Evolutionary conservation across 1,140 invertebrate species (phyloP), one percentile per base, ranked within the genome.

Genomic region (Chelonus insularis): DNA sequence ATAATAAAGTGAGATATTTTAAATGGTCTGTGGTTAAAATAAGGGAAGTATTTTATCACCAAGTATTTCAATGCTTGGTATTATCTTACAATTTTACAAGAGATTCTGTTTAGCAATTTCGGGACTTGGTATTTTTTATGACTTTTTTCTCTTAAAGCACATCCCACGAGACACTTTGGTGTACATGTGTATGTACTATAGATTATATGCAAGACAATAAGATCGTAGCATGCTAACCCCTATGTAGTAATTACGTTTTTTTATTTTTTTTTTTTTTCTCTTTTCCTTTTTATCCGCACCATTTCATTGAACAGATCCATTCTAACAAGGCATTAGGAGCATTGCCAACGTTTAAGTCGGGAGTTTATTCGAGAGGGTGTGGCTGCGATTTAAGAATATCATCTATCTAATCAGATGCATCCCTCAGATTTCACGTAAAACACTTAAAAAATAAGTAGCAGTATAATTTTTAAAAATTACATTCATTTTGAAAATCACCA

Each of bases 231-330:
- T 72, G 62, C 72, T 73, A 77, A 77, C 76, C 75, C 76, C 75
- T 74, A 68, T 76, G 69, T 73, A 72, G 74, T 78, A 78, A 78
- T 78, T 78, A 78, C 76, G 75, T 71, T 76, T 77, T 78, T 77
- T 72, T 75, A 77, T 78, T 78, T 77, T 29, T 29, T 29, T 29
- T 29, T 29, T 29, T 3, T 29, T 29, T 29, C 25, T 7, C 7
- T 29, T 29, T 29, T 3, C 25, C 25, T 29, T 29, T 29, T 76
- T 69, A 74, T 76, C 73, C 70, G 72, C 75, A 73, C 74, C 74
- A 77, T 78, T 78, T 77, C 76, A 78, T 75, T 71, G 47, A 34
- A 23, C 39, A 20, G 32, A 7, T 34, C 23, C 67, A 69, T 75
- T 75, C 69, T 75, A 76, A 76, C 72, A 74, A 73, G 73, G 70